Conservation (phyloP, 2,797 vertebrate genomes). For the Channa striata region DNA sequence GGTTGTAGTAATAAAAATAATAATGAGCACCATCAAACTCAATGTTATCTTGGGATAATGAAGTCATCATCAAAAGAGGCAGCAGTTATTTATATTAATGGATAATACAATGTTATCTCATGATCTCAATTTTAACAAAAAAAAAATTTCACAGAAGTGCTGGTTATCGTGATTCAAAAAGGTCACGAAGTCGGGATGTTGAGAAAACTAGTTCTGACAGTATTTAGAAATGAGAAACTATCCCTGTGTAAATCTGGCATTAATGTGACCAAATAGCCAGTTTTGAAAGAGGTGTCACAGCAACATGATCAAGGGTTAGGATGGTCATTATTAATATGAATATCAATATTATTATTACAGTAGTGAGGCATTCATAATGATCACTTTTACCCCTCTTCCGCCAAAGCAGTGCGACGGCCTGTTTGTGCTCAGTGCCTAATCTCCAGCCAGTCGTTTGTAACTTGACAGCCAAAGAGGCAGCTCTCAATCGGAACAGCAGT, state of each 20-base stretch:
- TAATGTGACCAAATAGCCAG: not conserved
- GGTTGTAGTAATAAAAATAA: not conserved
- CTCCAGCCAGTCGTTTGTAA: no score
- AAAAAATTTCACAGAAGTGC: not conserved
- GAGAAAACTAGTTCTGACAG: not conserved
- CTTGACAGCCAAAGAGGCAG: no score
- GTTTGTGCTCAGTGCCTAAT: no score
- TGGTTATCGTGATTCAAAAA: not conserved
- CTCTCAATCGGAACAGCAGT: no score
- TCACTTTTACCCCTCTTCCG: no score
- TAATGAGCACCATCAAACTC: not conserved
- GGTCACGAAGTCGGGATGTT: not conserved
- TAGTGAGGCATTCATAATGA: not conserved
- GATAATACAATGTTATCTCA: not conserved
- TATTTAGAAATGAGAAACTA: not conserved
- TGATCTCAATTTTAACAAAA: not conserved
- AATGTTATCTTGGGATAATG: not conserved
- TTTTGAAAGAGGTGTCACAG: conserved; percentile 4
- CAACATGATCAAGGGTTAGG: conserved; percentile 5
- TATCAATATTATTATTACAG: not conserved
- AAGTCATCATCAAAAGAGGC: not conserved
- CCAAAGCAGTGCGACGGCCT: no score
- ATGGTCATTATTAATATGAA: not conserved
- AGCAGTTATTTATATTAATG: not conserved
- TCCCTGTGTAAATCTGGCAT: not conserved